Percentiles rank a stretch among this genome's conserved stretches.
Conservation (phyloP, 2,113 vertebrate genomes). For the Cephalophus harveyi region DNA sequence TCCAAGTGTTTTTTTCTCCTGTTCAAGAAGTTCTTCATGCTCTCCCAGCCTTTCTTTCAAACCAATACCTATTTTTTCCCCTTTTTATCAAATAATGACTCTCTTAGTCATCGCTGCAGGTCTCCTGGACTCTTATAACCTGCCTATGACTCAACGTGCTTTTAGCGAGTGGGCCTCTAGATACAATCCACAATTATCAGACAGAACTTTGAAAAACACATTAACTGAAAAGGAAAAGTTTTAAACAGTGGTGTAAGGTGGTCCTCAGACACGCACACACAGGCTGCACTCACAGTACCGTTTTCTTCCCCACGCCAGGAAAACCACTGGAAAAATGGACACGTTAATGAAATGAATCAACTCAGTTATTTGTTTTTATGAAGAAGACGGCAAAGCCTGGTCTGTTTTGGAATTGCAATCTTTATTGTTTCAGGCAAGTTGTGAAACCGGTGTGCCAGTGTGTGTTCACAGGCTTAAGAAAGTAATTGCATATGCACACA, state of each 20-base stretch:
- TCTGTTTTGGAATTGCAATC: neutral
- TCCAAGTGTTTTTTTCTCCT: slow-evolving; percentile 48
- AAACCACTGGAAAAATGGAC: slow-evolving; percentile 9
- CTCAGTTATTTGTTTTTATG: slow-evolving; percentile 30
- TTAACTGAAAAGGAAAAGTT: slow-evolving; percentile 40
- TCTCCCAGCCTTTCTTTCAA: slow-evolving; percentile 63
- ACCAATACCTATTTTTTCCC: slow-evolving; percentile 61
- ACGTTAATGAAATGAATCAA: slow-evolving; percentile 9
- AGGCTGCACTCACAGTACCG: neutral
- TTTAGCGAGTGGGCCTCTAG: slow-evolving; percentile 60
- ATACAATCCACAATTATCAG: slow-evolving; percentile 54
- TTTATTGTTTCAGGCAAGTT: slow-evolving; percentile 14
- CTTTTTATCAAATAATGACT: slow-evolving; percentile 72
- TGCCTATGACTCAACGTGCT: slow-evolving; percentile 67
- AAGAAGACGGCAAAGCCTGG: neutral
- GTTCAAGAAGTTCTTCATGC: slow-evolving; percentile 65
- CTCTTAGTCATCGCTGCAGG: slow-evolving; percentile 64
- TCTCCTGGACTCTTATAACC: slow-evolving; percentile 61
- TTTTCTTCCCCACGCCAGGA: neutral
- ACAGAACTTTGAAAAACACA: slow-evolving; percentile 58
- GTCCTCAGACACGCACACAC: neutral
- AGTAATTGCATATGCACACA: neutral
- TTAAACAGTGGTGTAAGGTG: neutral
- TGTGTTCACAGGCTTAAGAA: neutral
- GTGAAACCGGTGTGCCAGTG: neutral